Base-by-base conservation (phyloP, 2,888 invertebrate genomes). In the Synanthedon tipuliformis region DNA sequence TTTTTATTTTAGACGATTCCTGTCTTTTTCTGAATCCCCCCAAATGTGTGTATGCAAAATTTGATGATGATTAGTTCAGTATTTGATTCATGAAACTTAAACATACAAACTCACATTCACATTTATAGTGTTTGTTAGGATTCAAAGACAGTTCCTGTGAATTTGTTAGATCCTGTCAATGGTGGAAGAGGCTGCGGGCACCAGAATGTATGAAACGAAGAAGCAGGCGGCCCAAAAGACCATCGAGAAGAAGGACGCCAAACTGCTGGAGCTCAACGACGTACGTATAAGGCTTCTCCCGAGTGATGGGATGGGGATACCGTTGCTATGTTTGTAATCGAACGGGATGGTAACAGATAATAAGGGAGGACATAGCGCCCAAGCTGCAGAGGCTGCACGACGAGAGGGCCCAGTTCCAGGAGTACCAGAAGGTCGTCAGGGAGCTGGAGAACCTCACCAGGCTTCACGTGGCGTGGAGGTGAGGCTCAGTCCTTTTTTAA, bases 151-250 rank as follows among this genome's bases (percentile, higher is more conserved):
- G n/a, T n/a, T n/a, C n/a, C n/a, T 18, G 18, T 49, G n/a, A 16
- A 16, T 15, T 49, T 49, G 52, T 64, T 62, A 95, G 93, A 95
- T 98, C 67, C 86, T 98, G 53, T 94, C 95, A 0, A 98, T 99
- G 98, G 93, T 99, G 54, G 99, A 99, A 84, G 99, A 99, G 87
- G 98, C 99, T 7, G 98, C 98, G 0, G 99, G 99, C 1, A 99
- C 99, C 0, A 92, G 95, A 65, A 93, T 98, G 92, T 99, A 99
- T 75, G 98, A 99, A 78, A 90, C 92, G 1, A 99, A 99, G 76
- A 95, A 95, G 61, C 93, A 94, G 67, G 90, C 90, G 3, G 94
- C 97, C 0, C 90, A 95, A 59, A 95, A 92, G 69, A 93, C 94
- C 0, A 95, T 99, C 54, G 94, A 94, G 58, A 97, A 95, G 71